Evolutionary conservation across 2,888 invertebrate species (phyloP).

Genomic region (Hyposoter didymator): DNA sequence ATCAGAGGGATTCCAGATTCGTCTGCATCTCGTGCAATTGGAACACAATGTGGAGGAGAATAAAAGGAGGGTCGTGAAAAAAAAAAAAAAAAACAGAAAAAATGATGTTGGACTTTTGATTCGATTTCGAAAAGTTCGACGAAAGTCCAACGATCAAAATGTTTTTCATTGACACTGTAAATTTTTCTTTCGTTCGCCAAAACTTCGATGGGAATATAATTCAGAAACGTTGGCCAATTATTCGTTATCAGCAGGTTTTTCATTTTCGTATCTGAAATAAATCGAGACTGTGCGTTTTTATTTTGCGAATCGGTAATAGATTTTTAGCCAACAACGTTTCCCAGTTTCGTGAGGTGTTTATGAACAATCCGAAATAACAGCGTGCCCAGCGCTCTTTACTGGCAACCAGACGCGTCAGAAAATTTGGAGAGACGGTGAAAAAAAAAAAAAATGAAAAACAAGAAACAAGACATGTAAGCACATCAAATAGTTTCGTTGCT

Average conservation of each 20-base stretch:
- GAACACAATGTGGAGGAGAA: too few relatives aligned
- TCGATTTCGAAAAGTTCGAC: too few relatives aligned
- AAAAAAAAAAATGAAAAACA: constrained; percentile 3
- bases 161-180: not conserved
- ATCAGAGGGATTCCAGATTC: constrained; percentile 20
- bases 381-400: not conserved
- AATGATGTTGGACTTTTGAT: too few relatives aligned
- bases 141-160: too few relatives aligned
- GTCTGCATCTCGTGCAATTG: not conserved
- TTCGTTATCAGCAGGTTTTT: too few relatives aligned
- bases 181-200: not conserved
- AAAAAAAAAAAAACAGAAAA: not conserved
- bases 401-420: not conserved
- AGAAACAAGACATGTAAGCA: constrained; percentile 29
- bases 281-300: not conserved
- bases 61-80: constrained; percentile 8
- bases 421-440: not conserved
- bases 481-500: constrained; percentile 72
- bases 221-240: not conserved
- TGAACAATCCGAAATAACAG: not conserved
- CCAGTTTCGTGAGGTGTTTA: not conserved
- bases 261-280: not conserved
- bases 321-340: not conserved
- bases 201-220: not conserved
- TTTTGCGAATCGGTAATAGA: not conserved